phyloP scores from a whole-genome alignment of 2,113 vertebrate species.

The Leptodactylus fuscus region DNA sequence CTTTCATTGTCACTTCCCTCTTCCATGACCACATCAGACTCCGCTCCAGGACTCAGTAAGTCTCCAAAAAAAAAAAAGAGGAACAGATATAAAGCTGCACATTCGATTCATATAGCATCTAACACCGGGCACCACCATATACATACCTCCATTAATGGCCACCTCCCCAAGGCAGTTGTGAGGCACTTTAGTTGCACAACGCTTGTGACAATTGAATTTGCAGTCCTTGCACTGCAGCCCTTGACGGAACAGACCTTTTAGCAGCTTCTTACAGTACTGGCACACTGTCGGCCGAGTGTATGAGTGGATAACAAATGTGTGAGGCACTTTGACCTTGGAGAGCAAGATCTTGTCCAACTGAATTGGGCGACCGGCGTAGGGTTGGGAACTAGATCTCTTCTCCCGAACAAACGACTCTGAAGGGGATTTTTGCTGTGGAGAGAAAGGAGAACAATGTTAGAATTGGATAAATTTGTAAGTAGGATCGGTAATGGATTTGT shows the following conservation, averaged over 20 bases:
- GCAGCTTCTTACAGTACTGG: slow-evolving; percentile 97
- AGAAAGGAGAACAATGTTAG: slow-evolving; percentile 18
- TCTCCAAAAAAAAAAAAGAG: not conserved
- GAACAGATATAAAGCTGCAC: not conserved
- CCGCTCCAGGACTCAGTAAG: slow-evolving; percentile 45
- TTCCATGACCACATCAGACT: slow-evolving; percentile 86
- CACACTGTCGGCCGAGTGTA: slow-evolving; percentile 95
- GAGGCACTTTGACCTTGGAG: slow-evolving; percentile 96
- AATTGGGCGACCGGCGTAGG: slow-evolving; percentile 91
- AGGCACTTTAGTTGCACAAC: slow-evolving; percentile 93
- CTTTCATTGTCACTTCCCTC: slow-evolving; percentile 91
- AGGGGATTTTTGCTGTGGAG: slow-evolving; percentile 83
- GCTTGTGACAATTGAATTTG: slow-evolving; percentile 97
- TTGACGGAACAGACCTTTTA: slow-evolving; percentile 83
- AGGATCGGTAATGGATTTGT: not conserved
- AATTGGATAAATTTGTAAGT: not conserved
- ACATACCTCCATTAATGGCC: slow-evolving; percentile 89
- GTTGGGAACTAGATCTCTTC: slow-evolving; percentile 91
- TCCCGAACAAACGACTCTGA: slow-evolving; percentile 87
- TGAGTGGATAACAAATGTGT: slow-evolving; percentile 96
- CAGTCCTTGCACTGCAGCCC: slow-evolving; percentile 89
- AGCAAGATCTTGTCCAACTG: slow-evolving; percentile 93
- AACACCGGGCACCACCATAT: not conserved
- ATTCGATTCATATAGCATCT: not conserved
- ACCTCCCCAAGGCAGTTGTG: slow-evolving; percentile 97